Conservation (phyloP, 2,888 invertebrate species). For the Venustoraphidia nigricollis region DNA sequence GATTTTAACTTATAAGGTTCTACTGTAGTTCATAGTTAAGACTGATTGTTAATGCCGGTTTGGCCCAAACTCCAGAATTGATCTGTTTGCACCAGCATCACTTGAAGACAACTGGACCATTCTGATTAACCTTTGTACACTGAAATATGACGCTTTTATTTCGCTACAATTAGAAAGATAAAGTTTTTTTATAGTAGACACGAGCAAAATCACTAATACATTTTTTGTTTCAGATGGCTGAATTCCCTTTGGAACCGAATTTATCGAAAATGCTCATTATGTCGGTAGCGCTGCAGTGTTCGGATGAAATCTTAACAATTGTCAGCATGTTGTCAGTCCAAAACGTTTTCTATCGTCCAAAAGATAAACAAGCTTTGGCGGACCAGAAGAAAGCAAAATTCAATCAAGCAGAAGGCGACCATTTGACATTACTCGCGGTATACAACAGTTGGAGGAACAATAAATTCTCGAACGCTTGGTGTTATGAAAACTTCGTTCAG, state of each 20-base stretch:
- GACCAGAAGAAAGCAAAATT: constrained; percentile 99
- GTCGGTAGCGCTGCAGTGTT: constrained; percentile 95
- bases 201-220: not conserved
- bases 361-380: constrained; percentile 91
- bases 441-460: constrained; percentile 99
- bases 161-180: no score
- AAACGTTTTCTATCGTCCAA: constrained; percentile 92
- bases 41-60: no score
- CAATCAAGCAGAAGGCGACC: constrained; percentile 97
- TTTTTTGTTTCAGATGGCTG: constrained; percentile 71
- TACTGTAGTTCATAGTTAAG: no score
- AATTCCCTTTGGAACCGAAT: constrained; percentile 97
- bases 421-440: constrained; percentile 90
- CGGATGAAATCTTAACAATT: constrained; percentile 95
- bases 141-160: no score
- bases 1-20: no score
- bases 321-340: constrained; percentile 99
- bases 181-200: no score
- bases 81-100: no score
- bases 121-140: no score
- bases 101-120: no score
- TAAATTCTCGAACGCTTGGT: constrained; percentile 98
- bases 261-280: constrained; percentile 97
- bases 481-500: constrained; percentile 98
- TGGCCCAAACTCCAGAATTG: no score